phyloP scores from a whole-genome alignment of 1,140 invertebrate species.

The Mycetomoellerius zeteki region DNA sequence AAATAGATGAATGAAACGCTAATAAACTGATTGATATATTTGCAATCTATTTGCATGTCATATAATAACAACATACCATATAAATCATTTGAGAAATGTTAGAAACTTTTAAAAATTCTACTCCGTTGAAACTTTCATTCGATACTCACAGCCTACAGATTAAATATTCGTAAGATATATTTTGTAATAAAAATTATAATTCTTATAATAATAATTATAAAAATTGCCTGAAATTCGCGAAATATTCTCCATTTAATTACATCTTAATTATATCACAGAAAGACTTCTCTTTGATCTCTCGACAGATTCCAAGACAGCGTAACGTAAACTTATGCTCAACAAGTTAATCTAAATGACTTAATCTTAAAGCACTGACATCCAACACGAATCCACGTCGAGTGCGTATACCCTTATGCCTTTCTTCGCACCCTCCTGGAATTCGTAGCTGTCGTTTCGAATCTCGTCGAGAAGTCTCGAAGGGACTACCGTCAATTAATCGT shows the following conservation, averaged over 20 bases:
- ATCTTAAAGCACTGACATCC: constrained; percentile 43
- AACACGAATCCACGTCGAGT: constrained; percentile 51
- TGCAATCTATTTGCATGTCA: background rate
- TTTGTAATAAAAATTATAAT: background rate
- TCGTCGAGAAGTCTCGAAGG: constrained; percentile 74
- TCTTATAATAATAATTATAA: background rate
- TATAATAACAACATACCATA: background rate
- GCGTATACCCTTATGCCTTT: constrained; percentile 64
- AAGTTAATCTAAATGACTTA: constrained; percentile 60
- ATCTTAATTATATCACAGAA: background rate
- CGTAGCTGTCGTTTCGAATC: constrained; percentile 78
- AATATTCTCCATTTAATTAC: background rate
- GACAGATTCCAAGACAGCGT: constrained; percentile 35
- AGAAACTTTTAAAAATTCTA: background rate
- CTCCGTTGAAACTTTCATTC: background rate
- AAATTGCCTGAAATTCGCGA: background rate
- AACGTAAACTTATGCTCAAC: constrained; percentile 39
- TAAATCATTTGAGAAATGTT: background rate
- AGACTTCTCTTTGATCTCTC: background rate
- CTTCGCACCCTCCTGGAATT: constrained; percentile 77
- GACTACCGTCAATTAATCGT: constrained; percentile 80
- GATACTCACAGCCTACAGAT: background rate
- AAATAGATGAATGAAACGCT: constrained; percentile 10
- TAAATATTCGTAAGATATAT: background rate
- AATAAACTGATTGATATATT: constrained; percentile 1